Percentiles rank a stretch among this genome's conserved stretches.
phyloP scores from a whole-genome alignment of 1,140 invertebrate genomes.

The Drosophila ohnishii region DNA sequence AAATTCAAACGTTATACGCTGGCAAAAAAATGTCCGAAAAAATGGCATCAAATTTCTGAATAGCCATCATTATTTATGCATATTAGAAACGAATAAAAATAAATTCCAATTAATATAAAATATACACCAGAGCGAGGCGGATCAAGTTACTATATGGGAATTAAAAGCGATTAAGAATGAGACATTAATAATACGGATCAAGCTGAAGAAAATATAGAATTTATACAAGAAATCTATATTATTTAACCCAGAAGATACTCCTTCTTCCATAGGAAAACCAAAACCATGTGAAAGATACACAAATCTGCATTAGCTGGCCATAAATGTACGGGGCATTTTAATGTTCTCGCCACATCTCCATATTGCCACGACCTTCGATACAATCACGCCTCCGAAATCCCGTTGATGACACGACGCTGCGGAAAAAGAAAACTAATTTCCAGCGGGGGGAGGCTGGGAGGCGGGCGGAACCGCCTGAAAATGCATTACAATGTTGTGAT shows the following conservation, averaged over 20 bases:
- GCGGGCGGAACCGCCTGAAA: conserved; percentile 28
- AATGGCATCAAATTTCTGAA: conserved; percentile 23
- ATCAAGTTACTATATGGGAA: conserved; percentile 25
- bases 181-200: conserved; percentile 6
- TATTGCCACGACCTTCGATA: conserved; percentile 51
- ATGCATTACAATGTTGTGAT: conserved; percentile 78
- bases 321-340: conserved; percentile 30
- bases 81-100: conserved; percentile 38
- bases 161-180: background rate
- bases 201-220: background rate
- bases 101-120: conserved; percentile 35
- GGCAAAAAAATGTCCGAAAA: conserved; percentile 1
- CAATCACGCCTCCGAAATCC: conserved; percentile 48
- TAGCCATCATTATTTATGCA: conserved; percentile 41
- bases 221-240: background rate
- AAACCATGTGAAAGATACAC: conserved; percentile 13
- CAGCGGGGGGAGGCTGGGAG: background rate
- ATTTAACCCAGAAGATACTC: background rate
- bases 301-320: conserved; percentile 40
- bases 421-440: conserved; percentile 52
- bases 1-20: conserved; percentile 9
- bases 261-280: background rate
- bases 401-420: conserved; percentile 42
- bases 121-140: conserved; percentile 2
- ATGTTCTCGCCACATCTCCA: conserved; percentile 43